Base-by-base conservation (phyloP, 2,888 invertebrate genomes). In the Byasa hedistus region DNA sequence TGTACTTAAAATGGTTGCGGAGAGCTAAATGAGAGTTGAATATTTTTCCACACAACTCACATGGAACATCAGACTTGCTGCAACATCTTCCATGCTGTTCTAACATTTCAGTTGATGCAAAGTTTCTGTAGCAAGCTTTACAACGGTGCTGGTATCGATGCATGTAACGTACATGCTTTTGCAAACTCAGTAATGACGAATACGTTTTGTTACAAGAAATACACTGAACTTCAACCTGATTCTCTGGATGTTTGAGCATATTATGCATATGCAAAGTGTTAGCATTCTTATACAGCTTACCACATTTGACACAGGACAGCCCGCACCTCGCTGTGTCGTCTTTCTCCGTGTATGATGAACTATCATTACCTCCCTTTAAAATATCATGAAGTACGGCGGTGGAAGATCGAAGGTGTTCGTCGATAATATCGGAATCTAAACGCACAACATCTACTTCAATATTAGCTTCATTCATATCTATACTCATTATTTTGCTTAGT, bases 241-340 rank as follows among this genome's bases (percentile, higher is more conserved):
- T 73, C 36, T 77, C 71, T 3, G 86, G 86, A 68, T 89, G 89
- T 71, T 85, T 85, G 44, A 84, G 76, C 51, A 76, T 74, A 60
- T 74, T 70, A 70, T 91, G 90, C 64, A 79, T 76, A 36, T 78
- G 76, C 60, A 90, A 73, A 4, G 86, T 85, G 44, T 66, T 79
- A 12, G 62, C 60, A 1, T 81, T 80, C 71, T 86, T 89, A 71
- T 89, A 91, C 1, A 77, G 72, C 72, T 86, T 89, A 1, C 82
- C 79, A 72, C 90, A 91, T 54, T 77, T 76, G 83, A 89, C 70
- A 84, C 93, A 80, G 84, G 71, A 80, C 86, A 79, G 93, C 75
- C 73, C 75, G 23, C 62, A 66, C 12, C 76, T 57, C 39, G 80
- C 74, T 10, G 58, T 21, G 10, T 32, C 32, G 32, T 32, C 32